These are phyloP conservation scores for Tipula helvola DNA, from an alignment of 2,888 invertebrate species.

Conservation along the genomic window DNA sequence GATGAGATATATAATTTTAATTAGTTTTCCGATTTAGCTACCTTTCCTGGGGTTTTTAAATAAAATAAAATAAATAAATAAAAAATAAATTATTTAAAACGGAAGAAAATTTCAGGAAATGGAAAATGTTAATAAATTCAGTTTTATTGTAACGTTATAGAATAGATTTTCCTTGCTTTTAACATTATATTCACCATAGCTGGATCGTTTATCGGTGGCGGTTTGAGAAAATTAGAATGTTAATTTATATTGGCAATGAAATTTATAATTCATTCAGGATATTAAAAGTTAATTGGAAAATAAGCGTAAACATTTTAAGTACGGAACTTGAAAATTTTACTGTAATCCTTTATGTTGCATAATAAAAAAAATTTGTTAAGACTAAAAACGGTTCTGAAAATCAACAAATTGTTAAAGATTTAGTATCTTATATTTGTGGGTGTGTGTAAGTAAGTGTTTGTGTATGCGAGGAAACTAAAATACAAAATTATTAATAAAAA, in stretches of 20 bases:
- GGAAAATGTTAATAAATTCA: neutral
- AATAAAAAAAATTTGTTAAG: neutral
- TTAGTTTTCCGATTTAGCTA: neutral
- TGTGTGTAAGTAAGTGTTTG: neutral
- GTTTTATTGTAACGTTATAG: neutral
- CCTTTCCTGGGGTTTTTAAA: too few relatives aligned
- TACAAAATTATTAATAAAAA: neutral
- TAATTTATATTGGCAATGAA: neutral
- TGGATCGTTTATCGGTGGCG: neutral
- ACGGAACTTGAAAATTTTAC: neutral
- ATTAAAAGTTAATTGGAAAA: neutral
- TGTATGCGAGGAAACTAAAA: neutral
- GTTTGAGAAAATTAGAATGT: neutral
- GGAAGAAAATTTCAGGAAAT: neutral
- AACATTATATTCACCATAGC: neutral
- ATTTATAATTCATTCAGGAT: neutral
- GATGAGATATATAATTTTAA: neutral
- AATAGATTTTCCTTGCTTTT: neutral
- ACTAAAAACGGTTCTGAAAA: neutral
- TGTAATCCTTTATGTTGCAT: neutral
- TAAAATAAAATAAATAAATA: neutral
- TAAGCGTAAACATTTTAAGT: neutral
- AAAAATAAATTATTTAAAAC: neutral
- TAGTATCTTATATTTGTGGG: neutral
- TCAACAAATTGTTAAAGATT: neutral